Conservation (phyloP, 1,140 invertebrate species). For the Medauroidea extradentata region DNA sequence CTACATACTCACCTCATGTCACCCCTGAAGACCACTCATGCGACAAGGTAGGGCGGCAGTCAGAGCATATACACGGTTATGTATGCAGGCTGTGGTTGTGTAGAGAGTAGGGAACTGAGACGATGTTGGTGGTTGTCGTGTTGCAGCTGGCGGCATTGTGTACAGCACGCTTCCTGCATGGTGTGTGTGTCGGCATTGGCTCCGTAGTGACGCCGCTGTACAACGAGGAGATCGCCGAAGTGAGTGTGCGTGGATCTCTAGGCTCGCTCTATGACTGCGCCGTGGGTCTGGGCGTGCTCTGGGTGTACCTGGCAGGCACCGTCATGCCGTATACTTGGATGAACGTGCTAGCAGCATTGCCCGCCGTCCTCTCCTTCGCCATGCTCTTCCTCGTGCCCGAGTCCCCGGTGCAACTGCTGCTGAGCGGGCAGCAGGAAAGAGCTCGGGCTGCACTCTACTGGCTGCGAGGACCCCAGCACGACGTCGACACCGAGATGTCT, state of each 20-base stretch:
- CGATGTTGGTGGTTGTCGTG: neutral
- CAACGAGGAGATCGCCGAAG: conserved; percentile 60
- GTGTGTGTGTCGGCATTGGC: conserved; percentile 56
- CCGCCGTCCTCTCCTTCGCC: conserved; percentile 53
- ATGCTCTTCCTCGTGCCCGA: conserved; percentile 37
- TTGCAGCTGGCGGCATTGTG: conserved; percentile 40
- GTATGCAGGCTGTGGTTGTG: too few species aligned
- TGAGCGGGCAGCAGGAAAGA: conserved; percentile 32
- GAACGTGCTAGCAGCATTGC: conserved; percentile 42
- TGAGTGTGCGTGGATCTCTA: conserved; percentile 54
- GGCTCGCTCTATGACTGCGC: conserved; percentile 76
- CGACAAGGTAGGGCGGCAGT: too few species aligned
- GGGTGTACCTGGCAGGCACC: conserved; percentile 71
- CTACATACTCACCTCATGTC: too few species aligned
- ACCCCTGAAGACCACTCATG: too few species aligned
- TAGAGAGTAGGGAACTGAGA: too few species aligned
- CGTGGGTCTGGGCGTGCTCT: conserved; percentile 68
- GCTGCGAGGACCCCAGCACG: conserved; percentile 50
- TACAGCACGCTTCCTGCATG: conserved; percentile 58
- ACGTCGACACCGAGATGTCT: conserved; percentile 47
- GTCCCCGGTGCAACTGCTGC: conserved; percentile 36
- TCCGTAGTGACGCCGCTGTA: conserved; percentile 58
- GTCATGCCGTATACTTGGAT: conserved; percentile 58
- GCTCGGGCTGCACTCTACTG: conserved; percentile 27
- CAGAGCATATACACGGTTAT: too few species aligned